phyloP scores from a whole-genome alignment of 2,888 invertebrate species.

The Phlogophora meticulosa region DNA sequence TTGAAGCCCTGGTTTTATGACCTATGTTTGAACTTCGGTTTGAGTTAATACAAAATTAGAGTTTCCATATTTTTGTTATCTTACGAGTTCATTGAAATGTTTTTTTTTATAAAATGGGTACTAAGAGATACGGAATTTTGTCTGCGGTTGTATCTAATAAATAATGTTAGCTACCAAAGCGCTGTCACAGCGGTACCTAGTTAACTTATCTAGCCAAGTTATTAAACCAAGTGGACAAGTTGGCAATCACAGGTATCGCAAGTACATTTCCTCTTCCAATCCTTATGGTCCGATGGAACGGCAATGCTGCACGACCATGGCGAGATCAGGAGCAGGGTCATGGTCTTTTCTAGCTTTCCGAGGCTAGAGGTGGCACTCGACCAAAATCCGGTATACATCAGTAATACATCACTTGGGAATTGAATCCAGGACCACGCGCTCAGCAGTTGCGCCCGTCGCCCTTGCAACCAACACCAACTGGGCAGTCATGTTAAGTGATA shows the following conservation, averaged over 20 bases:
- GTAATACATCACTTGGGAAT: too few relatives aligned
- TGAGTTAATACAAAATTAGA: neutral
- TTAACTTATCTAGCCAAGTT: neutral
- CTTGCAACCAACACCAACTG: too few relatives aligned
- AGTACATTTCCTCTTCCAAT: neutral
- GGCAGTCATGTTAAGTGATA: too few relatives aligned
- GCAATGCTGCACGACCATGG: too few relatives aligned
- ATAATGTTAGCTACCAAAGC: neutral
- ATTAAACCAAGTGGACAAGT: neutral
- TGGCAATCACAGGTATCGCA: neutral
- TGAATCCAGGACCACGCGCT: too few relatives aligned
- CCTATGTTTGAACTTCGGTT: slow-evolving; percentile 24
- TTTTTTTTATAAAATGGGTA: too few relatives aligned
- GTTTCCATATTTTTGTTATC: neutral
- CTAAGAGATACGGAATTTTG: neutral
- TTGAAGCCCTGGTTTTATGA: slow-evolving; percentile 12
- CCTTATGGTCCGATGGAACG: neutral
- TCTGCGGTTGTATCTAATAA: neutral
- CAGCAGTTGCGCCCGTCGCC: too few relatives aligned
- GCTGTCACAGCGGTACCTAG: neutral
- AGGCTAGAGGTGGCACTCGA: too few relatives aligned
- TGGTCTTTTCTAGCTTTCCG: too few relatives aligned
- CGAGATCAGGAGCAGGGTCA: too few relatives aligned
- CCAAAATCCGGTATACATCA: too few relatives aligned
- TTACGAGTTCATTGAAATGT: neutral